Evolutionary conservation across 2,888 invertebrate genomes (phyloP), one percentile per base, ranked within the genome.

Genomic region (Ormyrus pomaceus): DNA sequence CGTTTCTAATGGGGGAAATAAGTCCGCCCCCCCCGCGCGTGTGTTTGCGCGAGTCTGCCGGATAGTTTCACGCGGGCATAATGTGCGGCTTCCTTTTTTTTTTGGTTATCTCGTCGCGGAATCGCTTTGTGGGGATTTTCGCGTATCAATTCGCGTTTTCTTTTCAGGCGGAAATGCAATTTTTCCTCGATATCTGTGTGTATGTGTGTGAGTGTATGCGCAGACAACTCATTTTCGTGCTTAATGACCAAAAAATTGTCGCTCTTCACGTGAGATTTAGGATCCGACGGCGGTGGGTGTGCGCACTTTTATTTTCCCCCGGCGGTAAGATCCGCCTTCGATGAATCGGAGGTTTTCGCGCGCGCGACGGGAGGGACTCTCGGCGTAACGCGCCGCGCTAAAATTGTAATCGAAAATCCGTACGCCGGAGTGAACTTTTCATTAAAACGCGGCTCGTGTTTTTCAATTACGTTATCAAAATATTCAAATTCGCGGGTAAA

Each of bases 111-210:
- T 89, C 89, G 88, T 89, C 88, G 2, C 56, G 83, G 19, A 19
- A 19, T 86, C 87, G 85, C 89, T 89, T 89, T 89, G 88, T 89
- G 82, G 90, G 88, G 89, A 89, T 90, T 88, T 19, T 85, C 78
- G 51, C 50, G 65, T 50, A 88, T 88, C 88, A 87, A 89, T 88
- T 89, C 53, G 5, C 34, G 51, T 10, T 1, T 13, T 7, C n/a
- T n/a, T 69, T 64, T 61, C 9, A 9, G 11, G 56, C 66, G 61
- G 59, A 77, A 77, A 78, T 75, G 72, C 71, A 71, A 81, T 78
- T 78, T 81, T 76, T 79, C 45, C 11, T 66, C 64, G 59, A 70
- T 58, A 73, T n/a, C 13, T 19, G 45, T 2, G 11, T 6, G 50
- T 10, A n/a, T 64, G 19, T 19, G 19, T 19, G 19, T 19, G 19